These are phyloP conservation scores for Papilio polytes DNA, from an alignment of 1,140 invertebrate genomes.

Conservation along the genomic window DNA sequence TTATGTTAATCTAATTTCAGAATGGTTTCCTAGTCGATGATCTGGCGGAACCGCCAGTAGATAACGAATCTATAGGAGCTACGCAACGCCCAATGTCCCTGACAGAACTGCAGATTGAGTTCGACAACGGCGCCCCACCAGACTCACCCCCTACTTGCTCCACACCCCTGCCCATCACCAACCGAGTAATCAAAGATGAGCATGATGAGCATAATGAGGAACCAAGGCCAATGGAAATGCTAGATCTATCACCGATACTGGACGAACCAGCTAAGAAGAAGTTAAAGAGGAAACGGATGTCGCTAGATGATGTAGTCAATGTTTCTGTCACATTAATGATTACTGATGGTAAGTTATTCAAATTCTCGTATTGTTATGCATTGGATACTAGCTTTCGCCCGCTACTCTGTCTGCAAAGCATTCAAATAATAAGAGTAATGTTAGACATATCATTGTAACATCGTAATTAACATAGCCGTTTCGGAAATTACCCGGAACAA, in stretches of 20 bases:
- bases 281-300: slow-evolving; percentile 52
- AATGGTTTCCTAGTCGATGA: slow-evolving; percentile 63
- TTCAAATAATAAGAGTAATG: not conserved
- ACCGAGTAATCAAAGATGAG: too few relatives aligned
- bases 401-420: not conserved
- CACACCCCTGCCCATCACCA: slow-evolving; percentile 41
- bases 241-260: slow-evolving; percentile 35
- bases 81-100: slow-evolving; percentile 50
- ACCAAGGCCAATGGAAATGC: slow-evolving; percentile 19
- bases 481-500: too few relatives aligned
- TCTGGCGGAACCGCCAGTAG: slow-evolving; percentile 43
- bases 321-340: slow-evolving; percentile 47
- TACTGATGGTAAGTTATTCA: slow-evolving; percentile 46
- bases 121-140: slow-evolving; percentile 57
- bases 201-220: not conserved
- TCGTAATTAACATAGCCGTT: too few relatives aligned
- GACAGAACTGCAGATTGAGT: slow-evolving; percentile 59
- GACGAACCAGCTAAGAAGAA: slow-evolving; percentile 41
- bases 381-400: not conserved
- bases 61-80: not conserved
- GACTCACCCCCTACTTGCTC: slow-evolving; percentile 46
- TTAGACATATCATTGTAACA: too few relatives aligned
- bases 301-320: slow-evolving; percentile 42
- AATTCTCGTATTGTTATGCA: not conserved
- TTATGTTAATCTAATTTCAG: slow-evolving; percentile 41